Evolutionary conservation across 1,140 invertebrate species (phyloP).

Genomic region (Eurosta solidaginis): DNA sequence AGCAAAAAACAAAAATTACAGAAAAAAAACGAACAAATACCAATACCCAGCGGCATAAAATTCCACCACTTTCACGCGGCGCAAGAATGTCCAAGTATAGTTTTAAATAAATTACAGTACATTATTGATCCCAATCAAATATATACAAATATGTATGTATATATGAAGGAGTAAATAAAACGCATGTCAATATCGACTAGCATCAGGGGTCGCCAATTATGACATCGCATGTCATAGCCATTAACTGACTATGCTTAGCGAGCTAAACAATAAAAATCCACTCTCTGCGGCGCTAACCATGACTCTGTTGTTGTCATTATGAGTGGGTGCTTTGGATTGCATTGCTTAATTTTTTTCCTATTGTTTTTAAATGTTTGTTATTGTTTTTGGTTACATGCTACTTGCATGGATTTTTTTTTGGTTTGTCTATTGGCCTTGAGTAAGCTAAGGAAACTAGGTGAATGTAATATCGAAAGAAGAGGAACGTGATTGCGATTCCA

Average conservation of each 20-base stretch:
- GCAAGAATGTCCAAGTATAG: background rate
- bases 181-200: background rate
- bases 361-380: background rate
- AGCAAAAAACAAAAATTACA: too few relatives aligned
- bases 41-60: background rate
- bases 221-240: too few relatives aligned
- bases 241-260: too few relatives aligned
- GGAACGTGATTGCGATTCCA: too few relatives aligned
- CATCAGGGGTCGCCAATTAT: background rate
- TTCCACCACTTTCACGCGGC: background rate
- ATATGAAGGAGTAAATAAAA: background rate
- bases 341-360: background rate
- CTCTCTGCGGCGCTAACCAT: too few relatives aligned
- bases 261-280: background rate
- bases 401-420: background rate
- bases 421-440: conserved; percentile 8
- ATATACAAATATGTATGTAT: too few relatives aligned
- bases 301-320: background rate
- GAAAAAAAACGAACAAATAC: background rate
- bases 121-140: conserved; percentile 11
- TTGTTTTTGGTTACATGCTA: background rate
- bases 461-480: too few relatives aligned
- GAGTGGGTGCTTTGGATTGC: background rate
- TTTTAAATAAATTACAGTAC: background rate
- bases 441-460: background rate